Conservation (phyloP, 2,113 vertebrate genomes). For the Odontesthes bonariensis region DNA sequence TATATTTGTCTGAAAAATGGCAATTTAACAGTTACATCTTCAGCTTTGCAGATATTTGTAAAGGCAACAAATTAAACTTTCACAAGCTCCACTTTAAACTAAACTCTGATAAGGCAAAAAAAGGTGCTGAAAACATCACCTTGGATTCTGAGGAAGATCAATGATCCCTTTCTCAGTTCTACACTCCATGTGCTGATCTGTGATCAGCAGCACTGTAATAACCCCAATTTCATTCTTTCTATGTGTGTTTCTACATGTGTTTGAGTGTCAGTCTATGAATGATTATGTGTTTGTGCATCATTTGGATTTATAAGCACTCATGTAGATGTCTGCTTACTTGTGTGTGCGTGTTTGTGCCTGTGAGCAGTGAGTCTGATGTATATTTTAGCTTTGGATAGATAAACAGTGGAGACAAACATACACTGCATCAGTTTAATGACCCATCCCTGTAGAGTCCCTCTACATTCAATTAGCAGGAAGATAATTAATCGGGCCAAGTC, state of each 20-base stretch:
- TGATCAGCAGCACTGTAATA: not conserved
- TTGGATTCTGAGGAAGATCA: not conserved
- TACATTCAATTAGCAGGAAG: conserved; percentile 84
- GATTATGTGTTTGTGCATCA: conserved; percentile 8
- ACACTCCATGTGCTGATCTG: not conserved
- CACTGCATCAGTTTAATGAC: conserved; percentile 82
- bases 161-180: conserved; percentile 19
- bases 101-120: not conserved
- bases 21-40: not conserved
- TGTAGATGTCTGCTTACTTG: conserved; percentile 20
- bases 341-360: conserved; percentile 34
- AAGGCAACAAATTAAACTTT: conserved; percentile 20
- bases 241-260: not conserved
- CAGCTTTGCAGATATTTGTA: conserved; percentile 10
- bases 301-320: conserved; percentile 27
- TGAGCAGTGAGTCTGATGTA: conserved; percentile 66
- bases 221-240: conserved; percentile 2
- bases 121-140: not conserved
- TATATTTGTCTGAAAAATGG: not conserved
- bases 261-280: not conserved
- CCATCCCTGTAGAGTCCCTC: conserved; percentile 82
- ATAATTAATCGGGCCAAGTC: conserved; percentile 84
- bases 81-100: not conserved
- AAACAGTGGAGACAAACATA: conserved; percentile 84
- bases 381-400: conserved; percentile 78